A percentile compares a stretch with the other conserved stretches of the same genome.
These are phyloP conservation scores for Cecidostiba fungosa DNA, from an alignment of 2,888 invertebrate species.

Conservation along the genomic window DNA sequence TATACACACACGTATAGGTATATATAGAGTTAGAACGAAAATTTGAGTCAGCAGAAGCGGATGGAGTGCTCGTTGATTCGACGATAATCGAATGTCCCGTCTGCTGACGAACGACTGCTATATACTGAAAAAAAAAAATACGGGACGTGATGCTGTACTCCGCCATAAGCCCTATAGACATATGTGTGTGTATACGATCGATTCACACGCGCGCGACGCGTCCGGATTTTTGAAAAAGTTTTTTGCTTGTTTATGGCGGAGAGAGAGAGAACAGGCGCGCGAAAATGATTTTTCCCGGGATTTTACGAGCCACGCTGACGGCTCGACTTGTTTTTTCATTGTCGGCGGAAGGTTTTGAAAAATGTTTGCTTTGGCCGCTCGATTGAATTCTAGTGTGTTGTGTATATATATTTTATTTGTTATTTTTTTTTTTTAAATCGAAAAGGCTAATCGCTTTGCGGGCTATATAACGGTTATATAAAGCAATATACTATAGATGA, in stretches of 20 bases:
- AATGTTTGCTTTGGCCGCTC: neutral
- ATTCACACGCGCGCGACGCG: neutral
- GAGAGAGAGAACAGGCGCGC: neutral
- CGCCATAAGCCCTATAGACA: neutral
- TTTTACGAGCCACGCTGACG: neutral
- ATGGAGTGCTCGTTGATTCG: slow-evolving; percentile 15
- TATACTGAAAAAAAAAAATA: neutral
- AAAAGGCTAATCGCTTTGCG: neutral
- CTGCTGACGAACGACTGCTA: neutral
- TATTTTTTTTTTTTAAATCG: neutral
- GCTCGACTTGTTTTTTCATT: neutral
- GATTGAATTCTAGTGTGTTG: neutral
- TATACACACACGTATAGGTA: too few relatives aligned
- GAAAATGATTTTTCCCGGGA: neutral
- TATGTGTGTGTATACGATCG: neutral
- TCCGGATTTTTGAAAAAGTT: neutral
- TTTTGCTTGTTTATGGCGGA: neutral
- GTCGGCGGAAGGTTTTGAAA: neutral
- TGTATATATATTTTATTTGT: neutral
- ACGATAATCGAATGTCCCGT: slow-evolving; percentile 18
- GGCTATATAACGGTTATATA: neutral
- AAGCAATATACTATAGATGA: neutral
- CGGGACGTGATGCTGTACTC: neutral
- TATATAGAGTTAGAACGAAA: neutral
- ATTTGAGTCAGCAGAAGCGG: neutral